Evolutionary conservation across 2,797 vertebrate species (phyloP), one percentile per base, ranked within the genome.

Genomic region (Hippocampus kuda): DNA sequence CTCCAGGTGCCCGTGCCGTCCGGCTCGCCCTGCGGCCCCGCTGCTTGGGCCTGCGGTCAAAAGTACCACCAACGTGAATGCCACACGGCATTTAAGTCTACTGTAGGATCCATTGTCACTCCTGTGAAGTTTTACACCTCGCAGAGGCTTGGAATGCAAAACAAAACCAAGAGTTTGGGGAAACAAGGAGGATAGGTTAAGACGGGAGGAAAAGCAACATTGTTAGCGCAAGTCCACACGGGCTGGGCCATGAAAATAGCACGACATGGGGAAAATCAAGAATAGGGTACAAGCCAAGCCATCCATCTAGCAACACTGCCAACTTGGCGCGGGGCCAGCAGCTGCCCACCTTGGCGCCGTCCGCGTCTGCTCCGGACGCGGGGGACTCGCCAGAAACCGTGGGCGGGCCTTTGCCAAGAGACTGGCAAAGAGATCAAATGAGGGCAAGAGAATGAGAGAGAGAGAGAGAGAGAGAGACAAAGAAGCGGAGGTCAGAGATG

Each of bases 291-390:
- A 86, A 88, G 86, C 85, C 81, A 84, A 69, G 30, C 66, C 69
- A 67, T 49, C 54, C 61, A 72, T 60, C 72, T 70, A 80, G 70
- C 74, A 6, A 74, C 62, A 69, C 72, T 73, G 66, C 72, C 72
- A 46, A 69, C 70, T 74, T 72, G 66, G 2, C 30, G 30, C 30
- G 30, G 30, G 30, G 81, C 74, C 79, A 69, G 61, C 85, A 85
- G 79, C 86, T 78, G 89, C 94, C 95, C 93, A 99, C 96, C 97
- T 98, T 98, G 83, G 86, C 81, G 91, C 93, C 86, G 87, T 97
- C 93, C 88, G 90, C 86, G 89, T 97, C 95, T 92, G 89, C 84
- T 85, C 84, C 86, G 78, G 79, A 89, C 86, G 88, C 84, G 86
- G 75, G 78, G 84, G 90, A 84, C 88, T 98, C 95, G 82, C 92